These are phyloP conservation scores for Mesoclemmys tuberculata DNA, from an alignment of 2,113 vertebrate genomes.

Conservation along the genomic window DNA sequence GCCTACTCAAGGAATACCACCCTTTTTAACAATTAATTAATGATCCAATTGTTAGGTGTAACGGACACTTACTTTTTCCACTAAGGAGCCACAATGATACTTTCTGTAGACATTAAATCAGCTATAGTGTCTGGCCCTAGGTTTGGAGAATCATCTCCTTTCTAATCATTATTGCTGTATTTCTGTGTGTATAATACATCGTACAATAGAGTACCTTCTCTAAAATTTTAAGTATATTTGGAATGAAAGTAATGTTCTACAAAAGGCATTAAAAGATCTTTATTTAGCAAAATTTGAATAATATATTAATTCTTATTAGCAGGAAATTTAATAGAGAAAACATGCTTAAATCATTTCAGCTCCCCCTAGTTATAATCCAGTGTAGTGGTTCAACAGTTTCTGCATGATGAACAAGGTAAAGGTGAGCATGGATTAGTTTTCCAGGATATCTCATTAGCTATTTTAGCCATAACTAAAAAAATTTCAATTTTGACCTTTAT, in stretches of 20 bases:
- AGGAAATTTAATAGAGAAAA: slow-evolving; percentile 1
- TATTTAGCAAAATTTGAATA: slow-evolving; percentile 46
- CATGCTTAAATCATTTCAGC: neutral
- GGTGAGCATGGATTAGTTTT: neutral
- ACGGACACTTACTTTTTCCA: neutral
- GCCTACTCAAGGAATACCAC: neutral
- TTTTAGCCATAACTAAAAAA: neutral
- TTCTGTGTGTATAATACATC: neutral
- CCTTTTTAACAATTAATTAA: slow-evolving; percentile 45
- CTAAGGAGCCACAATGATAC: neutral
- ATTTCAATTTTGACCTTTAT: neutral
- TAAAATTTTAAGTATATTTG: no score
- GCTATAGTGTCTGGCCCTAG: neutral
- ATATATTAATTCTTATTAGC: slow-evolving; percentile 32
- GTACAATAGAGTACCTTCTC: neutral
- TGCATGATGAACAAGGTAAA: neutral
- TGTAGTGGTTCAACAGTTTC: neutral
- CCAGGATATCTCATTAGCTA: neutral
- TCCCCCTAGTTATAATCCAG: neutral
- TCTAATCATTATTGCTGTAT: slow-evolving; percentile 1
- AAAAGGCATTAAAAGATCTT: slow-evolving; percentile 6
- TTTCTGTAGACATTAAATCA: slow-evolving; percentile 29
- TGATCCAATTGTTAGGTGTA: slow-evolving; percentile 26
- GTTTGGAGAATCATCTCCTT: neutral
- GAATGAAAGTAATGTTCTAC: slow-evolving; percentile 17